Evolutionary conservation across 2,797 vertebrate species (phyloP).

Genomic region (Sebastes steindachneri): DNA sequence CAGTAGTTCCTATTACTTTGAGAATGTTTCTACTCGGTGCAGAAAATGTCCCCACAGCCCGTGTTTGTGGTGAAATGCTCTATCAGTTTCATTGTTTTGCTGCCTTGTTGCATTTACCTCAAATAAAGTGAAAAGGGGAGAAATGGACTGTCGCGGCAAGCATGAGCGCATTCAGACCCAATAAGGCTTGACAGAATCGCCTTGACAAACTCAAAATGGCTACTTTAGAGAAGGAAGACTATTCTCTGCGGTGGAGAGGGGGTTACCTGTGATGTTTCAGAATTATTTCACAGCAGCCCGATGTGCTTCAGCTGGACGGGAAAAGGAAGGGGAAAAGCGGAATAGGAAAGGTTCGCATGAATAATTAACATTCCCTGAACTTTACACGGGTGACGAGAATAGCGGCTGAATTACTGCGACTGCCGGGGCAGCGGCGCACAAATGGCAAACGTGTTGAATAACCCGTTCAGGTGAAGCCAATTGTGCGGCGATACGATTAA

Average conservation of each 20-base stretch:
- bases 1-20: constrained; percentile 40
- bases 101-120: constrained; percentile 71
- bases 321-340: not conserved
- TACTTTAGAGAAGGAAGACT: constrained; percentile 30
- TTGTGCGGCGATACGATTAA: constrained; percentile 39
- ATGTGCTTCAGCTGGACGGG: constrained; percentile 10
- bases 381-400: constrained; percentile 58
- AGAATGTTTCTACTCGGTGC: constrained; percentile 38
- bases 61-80: constrained; percentile 53
- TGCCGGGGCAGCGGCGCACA: constrained; percentile 15
- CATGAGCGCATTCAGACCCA: constrained; percentile 37
- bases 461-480: constrained; percentile 26
- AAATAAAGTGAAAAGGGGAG: constrained; percentile 55
- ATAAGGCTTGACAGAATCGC: constrained; percentile 56
- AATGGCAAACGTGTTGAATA: constrained; percentile 42
- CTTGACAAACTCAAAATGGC: constrained; percentile 51
- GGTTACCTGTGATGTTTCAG: constrained; percentile 35
- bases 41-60: constrained; percentile 46
- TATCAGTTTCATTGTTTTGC: constrained; percentile 69
- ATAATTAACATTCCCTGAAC: constrained; percentile 71
- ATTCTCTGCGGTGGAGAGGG: not conserved
- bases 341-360: constrained; percentile 43
- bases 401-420: constrained; percentile 27
- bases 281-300: constrained; percentile 54
- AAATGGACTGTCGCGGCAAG: constrained; percentile 43